A percentile compares a stretch with the other conserved stretches of the same genome.
Evolutionary conservation across 2,113 vertebrate species (phyloP).

Genomic region (Rostratula benghalensis): DNA sequence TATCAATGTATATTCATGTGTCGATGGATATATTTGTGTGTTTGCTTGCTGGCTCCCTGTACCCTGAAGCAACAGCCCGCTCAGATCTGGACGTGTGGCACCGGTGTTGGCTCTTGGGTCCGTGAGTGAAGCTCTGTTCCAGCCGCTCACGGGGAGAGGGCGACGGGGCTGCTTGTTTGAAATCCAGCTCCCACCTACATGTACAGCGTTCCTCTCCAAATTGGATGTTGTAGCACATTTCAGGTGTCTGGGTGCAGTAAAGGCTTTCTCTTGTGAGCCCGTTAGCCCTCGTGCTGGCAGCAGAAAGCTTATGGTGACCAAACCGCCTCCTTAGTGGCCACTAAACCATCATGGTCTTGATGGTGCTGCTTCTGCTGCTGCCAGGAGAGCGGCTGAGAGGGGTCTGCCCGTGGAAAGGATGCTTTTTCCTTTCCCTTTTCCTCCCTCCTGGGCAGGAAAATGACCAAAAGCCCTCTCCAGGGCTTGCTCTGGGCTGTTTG

Average conservation of each 20-base stretch:
- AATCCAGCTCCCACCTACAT: not conserved
- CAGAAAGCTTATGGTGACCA: not conserved
- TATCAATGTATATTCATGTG: conserved; percentile 78
- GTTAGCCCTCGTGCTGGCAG: not conserved
- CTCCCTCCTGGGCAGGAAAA: not conserved
- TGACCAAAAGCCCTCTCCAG: not conserved
- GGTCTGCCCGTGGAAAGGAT: not conserved
- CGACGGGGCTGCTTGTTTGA: not conserved
- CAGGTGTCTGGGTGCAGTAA: not conserved
- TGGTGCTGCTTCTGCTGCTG: not conserved
- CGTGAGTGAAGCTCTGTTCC: conserved; percentile 11
- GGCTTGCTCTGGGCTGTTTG: not conserved
- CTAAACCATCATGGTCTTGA: not conserved
- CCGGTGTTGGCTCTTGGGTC: not conserved
- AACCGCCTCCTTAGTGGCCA: fast-evolving
- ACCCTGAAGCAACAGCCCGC: conserved; percentile 72
- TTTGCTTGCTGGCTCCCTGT: conserved; percentile 79
- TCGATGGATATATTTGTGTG: conserved; percentile 74
- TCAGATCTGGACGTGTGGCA: not conserved
- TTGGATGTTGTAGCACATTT: not conserved
- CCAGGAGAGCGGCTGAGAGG: not conserved
- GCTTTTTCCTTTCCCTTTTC: not conserved
- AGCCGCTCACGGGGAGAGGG: fast-evolving
- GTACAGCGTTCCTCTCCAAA: fast-evolving
- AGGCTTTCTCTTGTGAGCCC: not conserved